phyloP scores from a whole-genome alignment of 2,113 vertebrate genomes.

The Ailurus styani region DNA sequence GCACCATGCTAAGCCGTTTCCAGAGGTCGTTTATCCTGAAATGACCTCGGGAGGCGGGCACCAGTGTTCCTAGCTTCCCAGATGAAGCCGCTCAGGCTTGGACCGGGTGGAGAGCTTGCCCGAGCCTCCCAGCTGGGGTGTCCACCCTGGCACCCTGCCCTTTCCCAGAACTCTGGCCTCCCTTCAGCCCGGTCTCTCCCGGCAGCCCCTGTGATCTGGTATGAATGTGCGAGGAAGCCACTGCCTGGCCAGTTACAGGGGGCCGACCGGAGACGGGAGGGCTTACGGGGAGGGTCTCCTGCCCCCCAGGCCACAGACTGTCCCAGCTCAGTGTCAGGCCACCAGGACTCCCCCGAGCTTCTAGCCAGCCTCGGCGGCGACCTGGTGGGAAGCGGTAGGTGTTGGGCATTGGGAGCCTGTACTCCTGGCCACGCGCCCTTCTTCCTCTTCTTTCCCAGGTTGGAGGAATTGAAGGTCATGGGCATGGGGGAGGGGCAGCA shows the following conservation, averaged over 20 bases:
- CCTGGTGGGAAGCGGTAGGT: neutral
- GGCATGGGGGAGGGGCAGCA: neutral
- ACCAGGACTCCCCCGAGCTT: neutral
- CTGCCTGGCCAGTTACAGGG: neutral
- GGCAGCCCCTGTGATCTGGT: neutral
- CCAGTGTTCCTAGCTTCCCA: neutral
- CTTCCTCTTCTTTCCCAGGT: neutral
- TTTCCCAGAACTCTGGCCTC: neutral
- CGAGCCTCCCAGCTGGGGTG: neutral
- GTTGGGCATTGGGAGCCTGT: neutral
- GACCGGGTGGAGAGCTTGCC: neutral
- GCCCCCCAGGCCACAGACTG: neutral
- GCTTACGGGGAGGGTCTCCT: neutral
- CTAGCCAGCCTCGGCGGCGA: neutral
- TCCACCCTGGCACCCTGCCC: neutral
- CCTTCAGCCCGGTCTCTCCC: neutral
- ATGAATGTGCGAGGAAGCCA: neutral
- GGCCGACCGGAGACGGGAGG: neutral
- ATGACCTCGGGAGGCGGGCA: fast-evolving
- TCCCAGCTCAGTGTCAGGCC: neutral
- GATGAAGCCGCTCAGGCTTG: neutral
- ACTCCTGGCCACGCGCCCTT: neutral
- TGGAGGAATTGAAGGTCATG: fast-evolving
- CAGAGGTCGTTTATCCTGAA: neutral
- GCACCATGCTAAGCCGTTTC: neutral